These are phyloP conservation scores for Arion vulgaris DNA, from an alignment of 1,140 invertebrate species.

Conservation along the genomic window DNA sequence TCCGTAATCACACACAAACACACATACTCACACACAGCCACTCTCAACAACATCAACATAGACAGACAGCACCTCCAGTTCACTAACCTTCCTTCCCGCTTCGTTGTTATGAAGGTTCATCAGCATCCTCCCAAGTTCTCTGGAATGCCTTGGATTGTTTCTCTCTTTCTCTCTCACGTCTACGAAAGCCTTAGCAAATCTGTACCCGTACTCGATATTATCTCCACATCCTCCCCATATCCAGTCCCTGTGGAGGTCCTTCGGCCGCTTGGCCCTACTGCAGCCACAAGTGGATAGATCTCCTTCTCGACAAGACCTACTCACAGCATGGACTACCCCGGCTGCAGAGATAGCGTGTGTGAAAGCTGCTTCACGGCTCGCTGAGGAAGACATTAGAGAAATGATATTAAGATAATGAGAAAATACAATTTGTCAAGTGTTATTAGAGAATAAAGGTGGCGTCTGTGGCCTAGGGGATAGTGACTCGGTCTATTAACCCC, in stretches of 20 bases:
- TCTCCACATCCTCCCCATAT: conserved; percentile 98
- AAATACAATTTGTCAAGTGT: too few relatives aligned
- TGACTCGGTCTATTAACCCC: too few relatives aligned
- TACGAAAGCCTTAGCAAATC: conserved; percentile 92
- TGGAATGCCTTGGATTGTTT: conserved; percentile 79
- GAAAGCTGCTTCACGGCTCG: conserved; percentile 91
- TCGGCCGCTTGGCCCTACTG: conserved; percentile 83
- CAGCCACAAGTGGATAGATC: conserved; percentile 90
- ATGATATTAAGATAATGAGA: too few relatives aligned
- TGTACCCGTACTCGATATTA: conserved; percentile 95
- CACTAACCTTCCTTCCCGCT: conserved; percentile 89
- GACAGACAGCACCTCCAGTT: neutral
- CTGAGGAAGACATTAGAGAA: conserved; percentile 75
- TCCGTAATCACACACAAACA: too few relatives aligned
- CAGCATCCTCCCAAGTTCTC: conserved; percentile 84
- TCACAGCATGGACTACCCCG: conserved; percentile 88
- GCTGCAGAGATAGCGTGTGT: conserved; percentile 90
- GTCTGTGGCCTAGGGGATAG: too few relatives aligned
- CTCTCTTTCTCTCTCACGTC: conserved; percentile 86
- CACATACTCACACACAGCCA: too few relatives aligned
- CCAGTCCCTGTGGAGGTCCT: conserved; percentile 89
- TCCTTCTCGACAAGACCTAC: conserved; percentile 90
- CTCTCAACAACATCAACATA: neutral
- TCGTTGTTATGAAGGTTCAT: conserved; percentile 98
- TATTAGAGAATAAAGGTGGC: too few relatives aligned